Conservation (phyloP, 2,113 vertebrate species). For the Strix uralensis region DNA sequence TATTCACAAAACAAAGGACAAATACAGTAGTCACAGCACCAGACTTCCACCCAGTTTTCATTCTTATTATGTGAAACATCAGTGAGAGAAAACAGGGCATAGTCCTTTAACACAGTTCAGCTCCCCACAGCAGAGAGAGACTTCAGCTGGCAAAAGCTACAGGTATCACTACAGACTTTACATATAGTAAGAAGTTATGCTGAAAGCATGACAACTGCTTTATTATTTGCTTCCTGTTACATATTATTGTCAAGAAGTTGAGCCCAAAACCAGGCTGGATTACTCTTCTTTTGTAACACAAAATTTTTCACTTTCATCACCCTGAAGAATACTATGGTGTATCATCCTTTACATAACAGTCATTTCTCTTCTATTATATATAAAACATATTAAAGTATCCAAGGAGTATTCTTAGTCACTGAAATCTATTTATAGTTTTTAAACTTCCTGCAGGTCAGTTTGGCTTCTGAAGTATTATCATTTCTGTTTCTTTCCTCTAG, state of each 20-base stretch:
- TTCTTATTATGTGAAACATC: neutral
- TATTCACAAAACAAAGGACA: neutral
- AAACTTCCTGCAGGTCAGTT: neutral
- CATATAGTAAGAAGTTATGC: neutral
- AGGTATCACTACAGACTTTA: neutral
- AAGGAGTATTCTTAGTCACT: neutral
- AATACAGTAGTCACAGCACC: neutral
- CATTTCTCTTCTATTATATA: neutral
- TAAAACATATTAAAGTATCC: neutral
- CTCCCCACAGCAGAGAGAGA: neutral
- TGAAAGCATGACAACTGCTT: neutral
- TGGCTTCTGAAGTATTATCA: neutral
- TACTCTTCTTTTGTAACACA: neutral
- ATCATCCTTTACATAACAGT: neutral
- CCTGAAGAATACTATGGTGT: neutral
- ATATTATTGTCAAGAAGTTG: neutral
- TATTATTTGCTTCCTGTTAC: slow-evolving; percentile 11
- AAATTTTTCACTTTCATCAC: neutral
- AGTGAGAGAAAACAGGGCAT: neutral
- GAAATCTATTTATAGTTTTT: slow-evolving; percentile 10
- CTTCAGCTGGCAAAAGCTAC: neutral
- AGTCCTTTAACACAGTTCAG: neutral
- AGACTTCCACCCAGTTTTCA: neutral
- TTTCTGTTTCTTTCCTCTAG: neutral
- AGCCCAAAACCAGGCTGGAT: neutral